Evolutionary conservation across 2,888 invertebrate genomes (phyloP), one percentile per base, ranked within the genome.

Genomic region (Molorchus minor): DNA sequence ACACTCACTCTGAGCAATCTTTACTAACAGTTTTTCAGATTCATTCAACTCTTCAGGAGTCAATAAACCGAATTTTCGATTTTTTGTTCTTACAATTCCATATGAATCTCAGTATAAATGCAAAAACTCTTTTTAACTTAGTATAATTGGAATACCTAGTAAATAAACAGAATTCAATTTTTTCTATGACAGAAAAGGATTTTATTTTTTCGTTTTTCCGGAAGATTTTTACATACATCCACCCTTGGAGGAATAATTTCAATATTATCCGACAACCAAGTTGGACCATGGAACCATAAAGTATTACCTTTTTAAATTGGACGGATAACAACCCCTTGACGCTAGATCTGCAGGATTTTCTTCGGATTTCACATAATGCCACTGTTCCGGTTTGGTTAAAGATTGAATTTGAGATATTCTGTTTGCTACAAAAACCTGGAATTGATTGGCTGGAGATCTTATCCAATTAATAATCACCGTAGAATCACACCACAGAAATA

Each of bases 291-390:
- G 16, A 36, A 51, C 41, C 33, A 43, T 16, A 29, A 33, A 12
- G 7, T 25, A 7, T 13, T 20, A 10, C 4, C n/a, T 17, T 25
- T 15, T n/a, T 3, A 46, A 38, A 10, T 40, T 8, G 2, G 25
- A 25, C 1, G 49, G 33, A 33, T 17, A n/a, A 12, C 36, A 2
- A 12, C 56, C 56, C 17, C 49, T 36, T 1, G 40, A 56, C 5
- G 49, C 43, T 8, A 40, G 29, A 25, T 56, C 56, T 2, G 49
- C 49, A 20, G 56, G 56, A 41, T 56, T 56, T 2, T 38, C 40
- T 7, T 29, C 16, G 1, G 56, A 38, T 19, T 30, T 43, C 2
- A 56, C 25, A 20, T 56, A 49, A 13, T 21, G 29, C 56, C 56
- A 56, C 17, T 29, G 5, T 8, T 30, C 16, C 3, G 12, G 7